Conservation (phyloP, 2,797 vertebrate species). For the Delichon dasypus region DNA sequence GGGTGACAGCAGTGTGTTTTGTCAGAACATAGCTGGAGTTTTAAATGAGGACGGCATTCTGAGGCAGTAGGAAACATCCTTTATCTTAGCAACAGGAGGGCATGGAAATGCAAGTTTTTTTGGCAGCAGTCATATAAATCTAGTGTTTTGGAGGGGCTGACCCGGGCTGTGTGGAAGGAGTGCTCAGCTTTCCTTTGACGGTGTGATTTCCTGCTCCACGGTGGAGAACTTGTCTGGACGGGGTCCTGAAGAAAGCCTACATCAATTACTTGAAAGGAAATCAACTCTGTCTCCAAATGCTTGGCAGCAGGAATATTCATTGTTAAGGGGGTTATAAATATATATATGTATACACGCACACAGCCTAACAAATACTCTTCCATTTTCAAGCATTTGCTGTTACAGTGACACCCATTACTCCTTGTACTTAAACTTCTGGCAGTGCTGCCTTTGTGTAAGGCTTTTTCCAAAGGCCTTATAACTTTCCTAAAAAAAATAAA, state of each 20-base stretch:
- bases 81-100: conserved; percentile 82
- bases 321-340: conserved; percentile 72
- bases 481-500: conserved; percentile 30
- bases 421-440: not conserved
- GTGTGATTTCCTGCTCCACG: conserved; percentile 84
- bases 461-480: conserved; percentile 30
- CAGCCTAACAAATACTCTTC: conserved; percentile 44
- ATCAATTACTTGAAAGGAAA: conserved; percentile 84
- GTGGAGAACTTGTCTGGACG: conserved; percentile 77
- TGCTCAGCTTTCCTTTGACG: conserved; percentile 77
- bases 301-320: conserved; percentile 77
- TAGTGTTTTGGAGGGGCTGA: conserved; percentile 75
- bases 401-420: not conserved
- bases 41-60: conserved; percentile 73
- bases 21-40: conserved; percentile 76
- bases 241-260: conserved; percentile 75
- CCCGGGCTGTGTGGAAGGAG: conserved; percentile 79
- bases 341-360: not conserved
- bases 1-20: conserved; percentile 82
- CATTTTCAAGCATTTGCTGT: conserved; percentile 54
- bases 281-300: conserved; percentile 71
- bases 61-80: conserved; percentile 77
- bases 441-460: conserved; percentile 18
- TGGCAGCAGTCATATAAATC: conserved; percentile 80
- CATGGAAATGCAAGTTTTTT: conserved; percentile 77